phyloP scores from a whole-genome alignment of 1,140 invertebrate genomes.

The Aphis craccivora region DNA sequence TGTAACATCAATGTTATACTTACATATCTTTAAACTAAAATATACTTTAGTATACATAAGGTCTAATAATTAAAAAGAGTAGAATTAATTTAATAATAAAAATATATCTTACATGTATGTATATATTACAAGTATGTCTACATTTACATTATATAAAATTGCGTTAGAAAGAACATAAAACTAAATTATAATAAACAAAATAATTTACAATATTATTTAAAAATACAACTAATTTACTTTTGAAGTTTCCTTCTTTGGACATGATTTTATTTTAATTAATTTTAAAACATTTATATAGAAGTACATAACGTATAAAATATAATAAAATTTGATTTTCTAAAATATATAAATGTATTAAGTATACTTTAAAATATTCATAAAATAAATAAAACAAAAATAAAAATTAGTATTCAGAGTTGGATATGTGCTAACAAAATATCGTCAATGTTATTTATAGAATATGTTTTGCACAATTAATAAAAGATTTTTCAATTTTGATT shows the following conservation, averaged over 20 bases:
- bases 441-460: not conserved
- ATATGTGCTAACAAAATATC: not conserved
- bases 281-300: not conserved
- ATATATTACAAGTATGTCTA: not conserved
- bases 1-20: not conserved
- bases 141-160: not conserved
- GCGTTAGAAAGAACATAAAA: not conserved
- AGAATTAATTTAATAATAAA: not conserved
- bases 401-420: not conserved
- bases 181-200: not conserved
- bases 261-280: not conserved
- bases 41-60: not conserved
- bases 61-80: not conserved
- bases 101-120: not conserved
- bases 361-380: not conserved
- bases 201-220: not conserved
- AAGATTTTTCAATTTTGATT: not conserved
- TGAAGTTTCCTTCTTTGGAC: constrained; percentile 3
- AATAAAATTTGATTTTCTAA: constrained; percentile 11
- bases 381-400: not conserved
- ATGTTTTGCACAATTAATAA: not conserved
- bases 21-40: not conserved
- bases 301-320: not conserved
- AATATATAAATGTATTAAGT: not conserved
- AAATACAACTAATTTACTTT: not conserved